These are phyloP conservation scores for Schrankia costaestrigalis DNA, from an alignment of 2,888 invertebrate genomes.

Conservation along the genomic window DNA sequence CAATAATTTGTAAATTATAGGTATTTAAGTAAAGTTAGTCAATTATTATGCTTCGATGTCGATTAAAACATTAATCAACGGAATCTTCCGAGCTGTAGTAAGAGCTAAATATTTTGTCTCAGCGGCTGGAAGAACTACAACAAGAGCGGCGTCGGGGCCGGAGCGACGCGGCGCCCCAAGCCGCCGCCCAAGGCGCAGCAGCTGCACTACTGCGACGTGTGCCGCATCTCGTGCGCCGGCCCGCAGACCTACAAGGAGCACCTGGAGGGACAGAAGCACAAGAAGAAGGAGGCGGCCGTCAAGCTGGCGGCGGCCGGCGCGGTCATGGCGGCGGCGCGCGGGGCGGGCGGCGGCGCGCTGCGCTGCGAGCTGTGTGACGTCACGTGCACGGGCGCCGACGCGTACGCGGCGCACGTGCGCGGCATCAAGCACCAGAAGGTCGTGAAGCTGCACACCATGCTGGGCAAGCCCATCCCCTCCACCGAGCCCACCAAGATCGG, in stretches of 20 bases:
- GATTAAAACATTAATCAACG: no score
- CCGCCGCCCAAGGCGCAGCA: slow-evolving; percentile 95
- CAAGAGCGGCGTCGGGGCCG: slow-evolving; percentile 74
- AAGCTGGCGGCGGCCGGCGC: slow-evolving; percentile 82
- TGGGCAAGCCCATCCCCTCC: slow-evolving; percentile 98
- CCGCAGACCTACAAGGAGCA: slow-evolving; percentile 92
- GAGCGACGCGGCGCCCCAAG: slow-evolving; percentile 84
- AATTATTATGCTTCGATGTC: no score
- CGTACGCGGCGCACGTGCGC: slow-evolving; percentile 98
- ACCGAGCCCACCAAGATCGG: slow-evolving; percentile 94
- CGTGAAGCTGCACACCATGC: slow-evolving; percentile 96
- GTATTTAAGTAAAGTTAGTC: no score
- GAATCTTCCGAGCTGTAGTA: no score
- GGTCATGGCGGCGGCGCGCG: slow-evolving; percentile 49
- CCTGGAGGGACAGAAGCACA: slow-evolving; percentile 98
- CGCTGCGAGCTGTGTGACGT: slow-evolving; percentile 99
- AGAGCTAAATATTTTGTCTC: slow-evolving; percentile 3
- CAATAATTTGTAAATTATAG: no score
- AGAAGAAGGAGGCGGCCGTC: slow-evolving; percentile 94
- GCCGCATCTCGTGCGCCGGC: slow-evolving; percentile 98
- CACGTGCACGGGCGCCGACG: slow-evolving; percentile 98
- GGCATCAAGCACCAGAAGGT: slow-evolving; percentile 99
- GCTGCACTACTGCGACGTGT: slow-evolving; percentile 98
- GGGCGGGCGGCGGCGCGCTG: slow-evolving; percentile 77
- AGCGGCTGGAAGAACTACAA: slow-evolving; percentile 74